Evolutionary conservation across 2,113 vertebrate species (phyloP).

Genomic region (Varanus komodoensis): DNA sequence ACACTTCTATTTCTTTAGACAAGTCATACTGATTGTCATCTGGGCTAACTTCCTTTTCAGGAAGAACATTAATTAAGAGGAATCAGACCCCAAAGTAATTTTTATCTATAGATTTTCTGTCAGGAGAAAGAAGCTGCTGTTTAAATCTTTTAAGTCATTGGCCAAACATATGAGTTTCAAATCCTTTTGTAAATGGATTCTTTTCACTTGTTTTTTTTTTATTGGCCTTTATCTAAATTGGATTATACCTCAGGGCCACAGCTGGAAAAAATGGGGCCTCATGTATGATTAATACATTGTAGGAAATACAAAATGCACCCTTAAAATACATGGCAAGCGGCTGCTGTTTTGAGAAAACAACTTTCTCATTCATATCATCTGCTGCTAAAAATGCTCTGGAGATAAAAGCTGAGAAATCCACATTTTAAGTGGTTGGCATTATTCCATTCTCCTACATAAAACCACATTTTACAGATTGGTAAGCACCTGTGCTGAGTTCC

Average conservation of each 20-base stretch:
- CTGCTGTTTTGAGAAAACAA: not conserved
- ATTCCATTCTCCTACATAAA: not conserved
- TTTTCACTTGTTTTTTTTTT: conserved; percentile 35
- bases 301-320: conserved; percentile 20
- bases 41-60: conserved; percentile 19
- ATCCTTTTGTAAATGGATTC: conserved; percentile 24
- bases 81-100: conserved; percentile 54
- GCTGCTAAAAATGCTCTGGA: conserved; percentile 35
- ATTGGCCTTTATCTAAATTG: conserved; percentile 49
- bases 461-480: not conserved
- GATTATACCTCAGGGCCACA: conserved; percentile 21
- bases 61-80: conserved; percentile 62
- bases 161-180: conserved; percentile 44
- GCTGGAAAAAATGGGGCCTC: conserved; percentile 35
- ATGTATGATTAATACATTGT: conserved; percentile 33
- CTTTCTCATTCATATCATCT: not conserved
- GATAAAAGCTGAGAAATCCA: not conserved
- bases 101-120: conserved; percentile 69
- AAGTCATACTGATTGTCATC: conserved; percentile 38
- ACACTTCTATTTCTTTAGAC: conserved; percentile 19
- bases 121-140: conserved; percentile 55
- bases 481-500: not conserved
- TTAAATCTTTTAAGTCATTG: conserved; percentile 64
- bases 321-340: not conserved
- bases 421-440: not conserved